Base-by-base conservation (phyloP, 2,888 invertebrate genomes). In the Rhagium mordax region DNA sequence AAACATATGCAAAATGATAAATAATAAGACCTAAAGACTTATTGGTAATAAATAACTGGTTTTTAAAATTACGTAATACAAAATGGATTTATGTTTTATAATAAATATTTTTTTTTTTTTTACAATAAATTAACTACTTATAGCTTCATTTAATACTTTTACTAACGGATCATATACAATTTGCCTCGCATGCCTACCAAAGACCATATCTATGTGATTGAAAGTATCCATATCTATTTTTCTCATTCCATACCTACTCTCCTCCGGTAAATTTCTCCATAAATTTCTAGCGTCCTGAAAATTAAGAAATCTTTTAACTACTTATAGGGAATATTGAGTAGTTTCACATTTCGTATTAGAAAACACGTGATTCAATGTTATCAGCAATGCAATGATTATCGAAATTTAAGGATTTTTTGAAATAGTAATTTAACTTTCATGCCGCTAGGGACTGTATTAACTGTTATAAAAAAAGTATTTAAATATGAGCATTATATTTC, bases 121-220 rank as follows among this genome's bases (percentile, higher is more conserved):
- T 20, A 15, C 7, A 67, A 67, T 67, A 67, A 57, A 67, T 67
- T 47, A 67, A 13, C 29, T 47, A 27, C 60, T 70, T 8, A 81
- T 76, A 13, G 80, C 80, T 65, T 81, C 76, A 71, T 83, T 81
- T 55, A 85, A 74, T 21, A 82, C 78, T 67, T 72, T 59, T 21
- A 86, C 69, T 65, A 85, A 74, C 6, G 82, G 81, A 68, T 87
- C 78, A 80, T 92, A 93, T 0, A 94, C 90, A 13, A 93, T 84
- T 72, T 86, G 86, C 0, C 89, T 89, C 0, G 91, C 92, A 79
- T 93, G 90, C 6, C 89, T 88, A 0, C 91, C 93, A 89, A 90
- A 93, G 2, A 94, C 81, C 82, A 93, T 94, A 84, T 94, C 94
- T 24, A 94, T 88, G 79, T 94, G 94, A 84, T 93, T 94, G 81